Evolutionary conservation across 2,113 vertebrate species (phyloP), one percentile per base, ranked within the genome.

Genomic region (Erpornis zantholeuca): DNA sequence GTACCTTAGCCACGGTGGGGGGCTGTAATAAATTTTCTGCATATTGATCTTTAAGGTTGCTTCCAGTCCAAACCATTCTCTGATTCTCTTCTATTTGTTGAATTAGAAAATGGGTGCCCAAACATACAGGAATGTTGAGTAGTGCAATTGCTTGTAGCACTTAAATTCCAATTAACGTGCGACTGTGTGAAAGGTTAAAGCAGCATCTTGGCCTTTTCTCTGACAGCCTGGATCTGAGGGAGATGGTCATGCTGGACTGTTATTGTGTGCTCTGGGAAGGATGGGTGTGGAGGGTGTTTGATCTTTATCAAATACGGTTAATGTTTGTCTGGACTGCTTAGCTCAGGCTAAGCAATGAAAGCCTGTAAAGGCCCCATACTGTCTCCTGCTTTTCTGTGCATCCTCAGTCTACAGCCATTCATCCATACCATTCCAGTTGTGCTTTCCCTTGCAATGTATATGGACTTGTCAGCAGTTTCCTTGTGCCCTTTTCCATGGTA

Each of bases 221-320:
- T 0, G 1, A 13, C 78, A 70, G 27, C n/a, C 61, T 79, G 61
- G 40, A 64, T 61, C 70, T 45, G 56, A 78, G 76, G 35, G 60
- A 84, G 54, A 11, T 73, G 54, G 50, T 53, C 65, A 6, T 82
- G 23, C 27, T 27, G 40, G 60, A 18, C 79, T 90, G 23, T 65
- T 81, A 25, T 4, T 78, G 50, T 61, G 24, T 87, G 40, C 88
- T 85, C 82, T 70, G 78, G 84, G 88, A 84, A 90, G 59, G 92
- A 70, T 93, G 78, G 47, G n/a, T 24, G 13, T 75, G 56, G 70
- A 93, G 56, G 25, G 47, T 87, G 64, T 65, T 56, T 44, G 86
- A 57, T 63, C 49, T 61, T 79, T 82, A 71, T 88, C 44, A 44
- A 80, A 47, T 49, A 17, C 36, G 64, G 20, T 40, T 76, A 15